Conservation (phyloP, 2,888 invertebrate genomes). For the Nemotelus pantherinus region DNA sequence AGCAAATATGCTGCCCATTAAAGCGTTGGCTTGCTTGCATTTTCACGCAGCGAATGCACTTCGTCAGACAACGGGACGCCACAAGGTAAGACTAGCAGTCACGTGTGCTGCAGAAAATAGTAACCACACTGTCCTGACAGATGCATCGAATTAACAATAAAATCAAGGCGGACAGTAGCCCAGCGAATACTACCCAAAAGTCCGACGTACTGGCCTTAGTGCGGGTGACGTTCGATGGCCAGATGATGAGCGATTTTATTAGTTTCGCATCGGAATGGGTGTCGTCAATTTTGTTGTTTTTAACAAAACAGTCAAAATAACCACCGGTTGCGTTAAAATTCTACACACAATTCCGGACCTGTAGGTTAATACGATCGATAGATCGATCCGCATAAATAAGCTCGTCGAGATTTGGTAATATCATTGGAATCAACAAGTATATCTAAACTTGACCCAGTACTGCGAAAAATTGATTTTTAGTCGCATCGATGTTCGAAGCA, state of each 20-base stretch:
- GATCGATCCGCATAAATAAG: constrained; percentile 35
- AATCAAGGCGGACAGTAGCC: no score
- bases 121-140: no score
- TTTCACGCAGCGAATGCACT: constrained; percentile 25
- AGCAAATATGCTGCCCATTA: neutral
- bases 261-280: neutral
- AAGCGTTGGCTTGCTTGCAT: neutral
- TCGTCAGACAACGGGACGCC: constrained; percentile 38
- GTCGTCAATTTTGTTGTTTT: constrained; percentile 8
- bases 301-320: constrained; percentile 29
- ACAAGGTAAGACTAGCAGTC: constrained; percentile 27
- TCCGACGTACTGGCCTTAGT: no score
- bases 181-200: no score
- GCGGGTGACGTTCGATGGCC: neutral
- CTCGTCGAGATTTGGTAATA: constrained; percentile 24
- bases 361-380: constrained; percentile 41
- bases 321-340: constrained; percentile 35
- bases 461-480: neutral
- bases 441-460: constrained; percentile 41
- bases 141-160: no score
- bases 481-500: neutral
- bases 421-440: constrained; percentile 12
- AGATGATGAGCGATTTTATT: constrained; percentile 2
- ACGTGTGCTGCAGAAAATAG: neutral
- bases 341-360: constrained; percentile 44